These are phyloP conservation scores for Oligia strigilis DNA, from an alignment of 2,888 invertebrate species.

Conservation along the genomic window DNA sequence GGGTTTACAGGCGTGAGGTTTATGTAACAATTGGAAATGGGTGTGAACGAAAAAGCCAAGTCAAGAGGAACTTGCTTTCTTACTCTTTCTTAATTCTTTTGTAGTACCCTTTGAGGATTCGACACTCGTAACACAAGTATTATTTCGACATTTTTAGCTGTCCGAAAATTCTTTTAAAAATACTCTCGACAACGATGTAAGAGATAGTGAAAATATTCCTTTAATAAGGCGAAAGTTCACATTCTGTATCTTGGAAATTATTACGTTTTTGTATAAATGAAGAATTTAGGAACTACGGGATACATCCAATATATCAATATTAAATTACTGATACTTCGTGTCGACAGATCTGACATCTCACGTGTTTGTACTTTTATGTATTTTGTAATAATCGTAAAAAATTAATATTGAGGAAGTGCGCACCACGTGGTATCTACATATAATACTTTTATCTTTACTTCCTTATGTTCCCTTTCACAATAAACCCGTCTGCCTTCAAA, in stretches of 20 bases:
- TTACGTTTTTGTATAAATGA: slow-evolving; percentile 18
- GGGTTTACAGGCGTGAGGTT: background rate
- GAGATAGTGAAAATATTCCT: slow-evolving; percentile 24
- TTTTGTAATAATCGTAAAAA: slow-evolving; percentile 27
- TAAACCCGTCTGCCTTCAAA: background rate
- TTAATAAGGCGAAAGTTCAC: background rate
- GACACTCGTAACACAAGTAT: slow-evolving; percentile 38
- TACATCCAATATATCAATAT: slow-evolving; percentile 21
- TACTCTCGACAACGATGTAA: background rate
- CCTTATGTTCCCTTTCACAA: background rate
- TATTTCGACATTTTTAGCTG: slow-evolving; percentile 43
- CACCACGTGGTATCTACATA: background rate
- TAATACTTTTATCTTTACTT: slow-evolving; percentile 4
- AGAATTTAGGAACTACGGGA: slow-evolving; percentile 33
- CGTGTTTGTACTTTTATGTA: background rate
- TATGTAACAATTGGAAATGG: slow-evolving; percentile 26
- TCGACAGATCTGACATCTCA: background rate
- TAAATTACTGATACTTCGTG: slow-evolving; percentile 13
- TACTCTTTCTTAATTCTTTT: slow-evolving; percentile 54
- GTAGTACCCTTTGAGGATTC: slow-evolving; percentile 34
- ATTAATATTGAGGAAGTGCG: slow-evolving; percentile 25
- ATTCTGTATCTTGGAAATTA: slow-evolving; percentile 4
- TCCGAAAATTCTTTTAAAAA: slow-evolving; percentile 33
- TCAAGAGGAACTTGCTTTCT: slow-evolving; percentile 39
- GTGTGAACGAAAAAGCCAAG: slow-evolving; percentile 43